A percentile compares a stretch with the other conserved stretches of the same genome.
Evolutionary conservation across 2,888 invertebrate genomes (phyloP).

Genomic region (Trissolcus brochymenae): DNA sequence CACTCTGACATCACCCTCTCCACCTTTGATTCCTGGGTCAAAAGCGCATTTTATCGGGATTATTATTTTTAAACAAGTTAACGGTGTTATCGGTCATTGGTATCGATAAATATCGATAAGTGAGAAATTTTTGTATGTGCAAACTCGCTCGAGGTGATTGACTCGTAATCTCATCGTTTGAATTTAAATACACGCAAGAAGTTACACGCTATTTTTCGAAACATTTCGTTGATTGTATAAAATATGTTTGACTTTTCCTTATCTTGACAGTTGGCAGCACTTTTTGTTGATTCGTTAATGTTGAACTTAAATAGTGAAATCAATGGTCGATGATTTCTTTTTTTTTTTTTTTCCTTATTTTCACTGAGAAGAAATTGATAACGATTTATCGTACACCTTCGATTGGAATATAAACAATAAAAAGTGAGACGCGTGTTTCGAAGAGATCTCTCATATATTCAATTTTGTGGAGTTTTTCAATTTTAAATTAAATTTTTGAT

Average conservation of each 20-base stretch:
- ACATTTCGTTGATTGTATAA: background rate
- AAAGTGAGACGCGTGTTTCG: no score
- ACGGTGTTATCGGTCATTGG: slow-evolving; percentile 46
- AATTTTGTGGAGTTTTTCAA: no score
- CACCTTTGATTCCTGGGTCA: slow-evolving; percentile 23
- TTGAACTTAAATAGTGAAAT: background rate
- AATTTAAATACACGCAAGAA: slow-evolving; percentile 38
- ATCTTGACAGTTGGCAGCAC: slow-evolving; percentile 26
- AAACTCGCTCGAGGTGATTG: slow-evolving; percentile 41
- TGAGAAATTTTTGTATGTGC: slow-evolving; percentile 46
- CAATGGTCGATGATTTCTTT: background rate
- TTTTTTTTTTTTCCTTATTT: background rate
- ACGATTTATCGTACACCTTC: background rate
- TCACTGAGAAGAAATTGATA: background rate
- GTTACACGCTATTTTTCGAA: slow-evolving; percentile 1
- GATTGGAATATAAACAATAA: background rate
- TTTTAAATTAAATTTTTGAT: no score
- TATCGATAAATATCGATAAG: slow-evolving; percentile 35
- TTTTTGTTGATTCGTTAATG: slow-evolving; percentile 14
- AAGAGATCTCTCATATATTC: no score
- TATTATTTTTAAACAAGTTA: slow-evolving; percentile 39
- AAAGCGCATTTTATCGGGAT: slow-evolving; percentile 37
- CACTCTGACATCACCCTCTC: slow-evolving; percentile 18
- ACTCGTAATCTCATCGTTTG: slow-evolving; percentile 38
- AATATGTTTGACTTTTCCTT: slow-evolving; percentile 12